A percentile compares a stretch with the other conserved stretches of the same genome.
Evolutionary conservation across 2,888 invertebrate species (phyloP).

Genomic region (Caenorhabditis sp.): DNA sequence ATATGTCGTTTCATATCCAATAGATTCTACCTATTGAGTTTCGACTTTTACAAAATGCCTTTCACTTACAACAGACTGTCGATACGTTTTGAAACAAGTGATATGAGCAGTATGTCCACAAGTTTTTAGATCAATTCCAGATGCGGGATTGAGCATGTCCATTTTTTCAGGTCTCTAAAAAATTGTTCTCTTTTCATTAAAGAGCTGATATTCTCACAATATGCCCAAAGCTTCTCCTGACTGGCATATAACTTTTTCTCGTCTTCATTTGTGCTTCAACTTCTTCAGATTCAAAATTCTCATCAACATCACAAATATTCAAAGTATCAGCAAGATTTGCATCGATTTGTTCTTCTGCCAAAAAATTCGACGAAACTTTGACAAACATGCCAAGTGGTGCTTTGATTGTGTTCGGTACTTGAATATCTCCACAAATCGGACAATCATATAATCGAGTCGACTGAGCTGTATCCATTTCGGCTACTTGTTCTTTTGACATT

Average conservation of each 20-base stretch:
- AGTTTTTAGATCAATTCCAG: constrained; percentile 88
- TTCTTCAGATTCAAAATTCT: neutral
- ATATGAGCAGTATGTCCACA: constrained; percentile 97
- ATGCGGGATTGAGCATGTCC: neutral
- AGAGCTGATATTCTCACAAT: constrained; percentile 2
- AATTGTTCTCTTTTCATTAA: neutral
- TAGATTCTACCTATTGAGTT: neutral
- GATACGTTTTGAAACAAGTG: constrained; percentile 89
- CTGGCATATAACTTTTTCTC: neutral
- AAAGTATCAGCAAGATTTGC: neutral
- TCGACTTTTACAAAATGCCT: neutral
- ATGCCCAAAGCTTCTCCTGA: neutral
- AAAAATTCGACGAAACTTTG: constrained; percentile 28
- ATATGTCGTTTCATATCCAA: neutral
- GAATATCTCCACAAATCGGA: constrained; percentile 60
- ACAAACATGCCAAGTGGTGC: constrained; percentile 56
- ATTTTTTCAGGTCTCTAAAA: neutral
- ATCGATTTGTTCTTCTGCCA: constrained; percentile 33
- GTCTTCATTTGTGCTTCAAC: constrained; percentile 14
- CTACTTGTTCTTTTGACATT: constrained; percentile 54
- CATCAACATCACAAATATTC: constrained; percentile 12
- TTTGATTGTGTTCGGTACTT: constrained; percentile 45
- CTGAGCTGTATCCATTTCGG: constrained; percentile 49
- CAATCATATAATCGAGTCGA: constrained; percentile 54
- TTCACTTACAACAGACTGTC: constrained; percentile 78